A percentile compares a stretch with the other conserved stretches of the same genome.
phyloP scores from a whole-genome alignment of 2,113 vertebrate genomes.

The Ophthalmolycus amberensis region DNA sequence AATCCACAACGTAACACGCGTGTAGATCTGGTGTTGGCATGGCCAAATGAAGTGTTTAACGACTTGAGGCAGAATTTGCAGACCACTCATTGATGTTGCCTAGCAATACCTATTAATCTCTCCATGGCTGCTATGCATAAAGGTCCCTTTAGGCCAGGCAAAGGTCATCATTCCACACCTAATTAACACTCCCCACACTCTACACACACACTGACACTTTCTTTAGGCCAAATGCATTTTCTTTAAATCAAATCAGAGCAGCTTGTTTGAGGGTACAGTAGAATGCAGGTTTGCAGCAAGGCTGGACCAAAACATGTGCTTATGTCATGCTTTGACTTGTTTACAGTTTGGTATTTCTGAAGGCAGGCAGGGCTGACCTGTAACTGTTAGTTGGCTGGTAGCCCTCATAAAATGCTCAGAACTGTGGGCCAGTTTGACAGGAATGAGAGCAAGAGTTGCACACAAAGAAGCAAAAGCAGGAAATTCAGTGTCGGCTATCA shows the following conservation, averaged over 20 bases:
- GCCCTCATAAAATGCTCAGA: slow-evolving; percentile 47
- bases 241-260: slow-evolving; percentile 34
- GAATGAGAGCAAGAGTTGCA: slow-evolving; percentile 49
- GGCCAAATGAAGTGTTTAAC: slow-evolving; percentile 63
- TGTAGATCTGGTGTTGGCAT: slow-evolving; percentile 30
- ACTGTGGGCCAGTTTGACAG: slow-evolving; percentile 39
- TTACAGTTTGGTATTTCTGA: slow-evolving; percentile 73
- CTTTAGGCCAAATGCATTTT: slow-evolving; percentile 42
- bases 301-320: slow-evolving; percentile 56
- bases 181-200: slow-evolving; percentile 67
- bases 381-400: slow-evolving; percentile 71
- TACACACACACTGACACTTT: slow-evolving; percentile 21
- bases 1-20: slow-evolving; percentile 18
- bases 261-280: slow-evolving; percentile 28
- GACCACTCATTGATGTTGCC: slow-evolving; percentile 65
- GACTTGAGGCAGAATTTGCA: slow-evolving; percentile 68
- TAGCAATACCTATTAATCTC: slow-evolving; percentile 76
- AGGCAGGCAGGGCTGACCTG: slow-evolving; percentile 66
- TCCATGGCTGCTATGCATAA: slow-evolving; percentile 60
- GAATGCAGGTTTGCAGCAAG: slow-evolving; percentile 42
- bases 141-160: slow-evolving; percentile 62
- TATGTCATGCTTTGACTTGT: slow-evolving; percentile 78
- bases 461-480: slow-evolving; percentile 68
- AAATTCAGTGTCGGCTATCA: slow-evolving; percentile 53
- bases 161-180: slow-evolving; percentile 77